Evolutionary conservation across 2,113 vertebrate species (phyloP).

Genomic region (Gymnogyps californianus): DNA sequence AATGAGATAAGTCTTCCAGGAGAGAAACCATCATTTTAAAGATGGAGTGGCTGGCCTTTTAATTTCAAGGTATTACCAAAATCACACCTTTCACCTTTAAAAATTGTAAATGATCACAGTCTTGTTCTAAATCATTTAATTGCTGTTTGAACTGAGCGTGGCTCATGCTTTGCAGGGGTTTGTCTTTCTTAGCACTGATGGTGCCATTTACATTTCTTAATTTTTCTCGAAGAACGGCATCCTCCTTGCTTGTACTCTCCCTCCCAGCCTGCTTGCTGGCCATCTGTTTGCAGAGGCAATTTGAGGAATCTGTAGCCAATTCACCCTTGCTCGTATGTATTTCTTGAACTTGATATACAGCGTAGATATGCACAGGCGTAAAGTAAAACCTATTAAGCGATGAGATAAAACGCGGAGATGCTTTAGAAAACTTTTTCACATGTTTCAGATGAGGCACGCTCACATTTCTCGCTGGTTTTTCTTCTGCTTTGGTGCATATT

Average conservation of each 20-base stretch:
- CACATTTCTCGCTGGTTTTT: neutral
- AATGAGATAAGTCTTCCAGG: constrained; percentile 53
- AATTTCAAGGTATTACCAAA: constrained; percentile 63
- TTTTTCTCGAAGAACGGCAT: neutral
- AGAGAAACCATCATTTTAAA: constrained; percentile 35
- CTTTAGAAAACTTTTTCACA: neutral
- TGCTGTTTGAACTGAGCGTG: constrained; percentile 2
- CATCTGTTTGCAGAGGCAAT: neutral
- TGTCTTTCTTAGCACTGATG: constrained; percentile 18
- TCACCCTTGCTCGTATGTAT: neutral
- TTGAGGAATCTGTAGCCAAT: neutral
- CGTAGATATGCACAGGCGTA: accelerated
- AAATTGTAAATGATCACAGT: constrained; percentile 30
- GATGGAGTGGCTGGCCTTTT: constrained; percentile 59
- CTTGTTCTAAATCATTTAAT: constrained; percentile 49
- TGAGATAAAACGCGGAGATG: neutral
- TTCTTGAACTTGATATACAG: neutral
- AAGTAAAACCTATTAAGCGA: neutral
- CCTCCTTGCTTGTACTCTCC: neutral
- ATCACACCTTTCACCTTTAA: constrained; percentile 66
- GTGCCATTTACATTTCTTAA: constrained; percentile 6
- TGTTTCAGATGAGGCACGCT: neutral
- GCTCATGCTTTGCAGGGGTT: neutral
- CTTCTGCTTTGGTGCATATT: neutral
- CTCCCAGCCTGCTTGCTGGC: neutral